Evolutionary conservation across 2,113 vertebrate genomes (phyloP).

Genomic region (Agapornis roseicollis): DNA sequence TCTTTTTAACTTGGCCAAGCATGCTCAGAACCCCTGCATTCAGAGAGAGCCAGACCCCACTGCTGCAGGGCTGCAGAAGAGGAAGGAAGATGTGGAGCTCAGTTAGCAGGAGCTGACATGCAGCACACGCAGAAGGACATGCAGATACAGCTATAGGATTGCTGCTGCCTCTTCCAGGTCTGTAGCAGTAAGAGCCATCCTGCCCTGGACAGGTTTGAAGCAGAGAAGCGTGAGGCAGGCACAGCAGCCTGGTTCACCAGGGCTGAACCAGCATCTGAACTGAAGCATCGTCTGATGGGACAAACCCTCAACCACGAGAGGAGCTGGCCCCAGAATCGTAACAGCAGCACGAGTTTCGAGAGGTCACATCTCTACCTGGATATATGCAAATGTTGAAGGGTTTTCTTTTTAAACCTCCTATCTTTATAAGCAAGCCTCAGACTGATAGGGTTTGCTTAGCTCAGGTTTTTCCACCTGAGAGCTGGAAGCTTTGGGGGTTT

Average conservation of each 20-base stretch:
- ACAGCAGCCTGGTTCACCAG: too few relatives aligned
- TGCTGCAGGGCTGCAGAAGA: neutral
- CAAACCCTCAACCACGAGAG: neutral
- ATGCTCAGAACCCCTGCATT: fast-evolving
- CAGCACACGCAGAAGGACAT: too few relatives aligned
- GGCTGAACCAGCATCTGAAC: neutral
- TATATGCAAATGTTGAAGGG: neutral
- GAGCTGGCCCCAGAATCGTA: neutral
- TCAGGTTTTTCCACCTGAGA: neutral
- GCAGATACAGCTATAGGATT: neutral
- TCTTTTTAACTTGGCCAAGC: neutral
- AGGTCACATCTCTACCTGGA: neutral
- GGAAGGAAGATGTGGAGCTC: neutral
- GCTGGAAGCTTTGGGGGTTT: neutral
- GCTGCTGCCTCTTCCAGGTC: neutral
- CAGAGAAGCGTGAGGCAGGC: neutral
- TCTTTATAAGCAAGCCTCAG: neutral
- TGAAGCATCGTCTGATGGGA: fast-evolving
- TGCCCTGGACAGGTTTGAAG: neutral
- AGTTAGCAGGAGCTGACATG: neutral
- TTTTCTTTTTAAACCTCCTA: neutral
- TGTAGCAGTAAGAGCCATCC: neutral
- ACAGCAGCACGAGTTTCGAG: neutral
- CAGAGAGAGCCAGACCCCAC: neutral
- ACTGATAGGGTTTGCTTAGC: neutral